Percentiles rank a stretch among this genome's conserved stretches.
These are phyloP conservation scores for Hippolais icterina DNA, from an alignment of 2,113 vertebrate genomes.

Conservation along the genomic window DNA sequence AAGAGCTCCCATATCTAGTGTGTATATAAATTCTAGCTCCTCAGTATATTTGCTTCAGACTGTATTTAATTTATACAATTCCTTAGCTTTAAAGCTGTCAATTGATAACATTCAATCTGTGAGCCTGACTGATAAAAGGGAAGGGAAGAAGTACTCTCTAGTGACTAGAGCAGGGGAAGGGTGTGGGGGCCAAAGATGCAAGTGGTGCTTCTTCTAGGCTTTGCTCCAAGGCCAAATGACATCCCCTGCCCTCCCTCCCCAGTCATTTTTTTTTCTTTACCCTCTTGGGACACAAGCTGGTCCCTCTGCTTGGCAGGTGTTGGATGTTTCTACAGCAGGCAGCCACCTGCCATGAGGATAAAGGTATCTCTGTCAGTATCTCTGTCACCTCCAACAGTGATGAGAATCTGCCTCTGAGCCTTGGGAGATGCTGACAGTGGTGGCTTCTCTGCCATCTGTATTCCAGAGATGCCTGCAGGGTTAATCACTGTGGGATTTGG, in stretches of 20 bases:
- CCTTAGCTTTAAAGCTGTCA: slow-evolving; percentile 73
- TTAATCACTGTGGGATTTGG: not conserved
- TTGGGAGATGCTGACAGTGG: not conserved
- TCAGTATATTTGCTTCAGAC: slow-evolving; percentile 68
- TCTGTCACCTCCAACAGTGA: not conserved
- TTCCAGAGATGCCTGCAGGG: not conserved
- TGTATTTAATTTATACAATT: slow-evolving; percentile 73
- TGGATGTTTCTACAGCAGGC: not conserved
- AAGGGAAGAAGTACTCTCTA: slow-evolving; percentile 56
- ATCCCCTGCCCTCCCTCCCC: not conserved
- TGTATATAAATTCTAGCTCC: slow-evolving; percentile 73
- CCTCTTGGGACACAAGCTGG: not conserved
- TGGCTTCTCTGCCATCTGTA: rapidly evolving
- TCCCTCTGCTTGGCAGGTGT: not conserved
- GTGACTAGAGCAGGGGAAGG: slow-evolving; percentile 34
- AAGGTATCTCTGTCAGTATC: not conserved
- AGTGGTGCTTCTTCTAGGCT: not conserved
- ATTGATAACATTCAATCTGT: slow-evolving; percentile 72
- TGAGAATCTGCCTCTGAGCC: not conserved
- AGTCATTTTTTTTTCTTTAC: not conserved
- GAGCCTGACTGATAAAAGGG: slow-evolving; percentile 63
- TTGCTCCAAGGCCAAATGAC: rapidly evolving
- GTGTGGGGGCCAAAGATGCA: not conserved
- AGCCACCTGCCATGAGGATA: not conserved
- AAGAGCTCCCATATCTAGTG: slow-evolving; percentile 68